Percentiles rank a stretch among this genome's conserved stretches.
These are phyloP conservation scores for Ictalurus furcatus DNA, from an alignment of 2,113 vertebrate species.

Conservation along the genomic window DNA sequence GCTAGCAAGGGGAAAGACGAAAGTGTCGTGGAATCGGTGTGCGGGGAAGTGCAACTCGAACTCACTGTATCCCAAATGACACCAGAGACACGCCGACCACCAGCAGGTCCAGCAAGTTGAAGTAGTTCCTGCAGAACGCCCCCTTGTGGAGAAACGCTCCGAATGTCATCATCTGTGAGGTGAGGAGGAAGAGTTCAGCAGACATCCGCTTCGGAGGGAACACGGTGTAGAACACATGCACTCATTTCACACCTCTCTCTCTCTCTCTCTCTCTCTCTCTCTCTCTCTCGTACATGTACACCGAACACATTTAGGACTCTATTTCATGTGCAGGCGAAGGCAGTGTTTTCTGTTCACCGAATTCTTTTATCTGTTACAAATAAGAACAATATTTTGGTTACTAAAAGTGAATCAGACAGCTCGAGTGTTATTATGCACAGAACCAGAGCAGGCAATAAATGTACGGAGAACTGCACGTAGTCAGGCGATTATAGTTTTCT, in stretches of 20 bases:
- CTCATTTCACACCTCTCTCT: neutral
- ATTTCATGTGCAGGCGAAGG: neutral
- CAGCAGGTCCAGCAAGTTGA: slow-evolving; percentile 95
- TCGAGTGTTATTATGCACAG: neutral
- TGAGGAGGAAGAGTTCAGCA: slow-evolving; percentile 46
- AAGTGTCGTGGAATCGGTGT: neutral
- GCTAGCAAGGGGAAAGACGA: neutral
- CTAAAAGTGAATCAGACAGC: neutral
- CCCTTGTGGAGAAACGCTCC: slow-evolving; percentile 98
- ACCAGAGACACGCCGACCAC: slow-evolving; percentile 98
- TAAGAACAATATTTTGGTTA: neutral
- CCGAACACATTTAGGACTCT: neutral
- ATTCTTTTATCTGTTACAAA: neutral
- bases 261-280: neutral
- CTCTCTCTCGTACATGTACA: neutral
- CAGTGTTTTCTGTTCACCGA: neutral
- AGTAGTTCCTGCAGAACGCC: slow-evolving; percentile 98
- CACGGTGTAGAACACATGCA: neutral
- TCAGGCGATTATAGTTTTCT: neutral
- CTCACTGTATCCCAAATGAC: slow-evolving; percentile 99
- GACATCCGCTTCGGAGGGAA: neutral
- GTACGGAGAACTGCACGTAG: neutral
- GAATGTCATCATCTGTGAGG: slow-evolving; percentile 90
- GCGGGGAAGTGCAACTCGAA: slow-evolving; percentile 52
- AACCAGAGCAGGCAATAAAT: neutral